Percentiles rank a stretch among this genome's conserved stretches.
phyloP scores from a whole-genome alignment of 2,888 invertebrate species.

The Cantharis flavilabris region DNA sequence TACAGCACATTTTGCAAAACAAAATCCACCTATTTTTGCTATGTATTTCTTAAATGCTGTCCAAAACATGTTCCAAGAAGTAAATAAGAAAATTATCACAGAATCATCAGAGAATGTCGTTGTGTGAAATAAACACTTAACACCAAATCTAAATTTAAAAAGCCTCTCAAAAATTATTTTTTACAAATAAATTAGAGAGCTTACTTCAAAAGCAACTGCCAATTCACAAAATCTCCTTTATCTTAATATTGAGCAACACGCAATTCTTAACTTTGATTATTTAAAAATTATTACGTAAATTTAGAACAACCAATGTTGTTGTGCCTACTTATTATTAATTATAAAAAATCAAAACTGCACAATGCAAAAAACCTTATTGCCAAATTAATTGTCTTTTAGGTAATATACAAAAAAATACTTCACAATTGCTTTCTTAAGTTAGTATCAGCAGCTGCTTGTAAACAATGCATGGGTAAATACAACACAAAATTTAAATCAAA shows the following conservation, averaged over 20 bases:
- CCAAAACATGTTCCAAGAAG: slow-evolving; percentile 20
- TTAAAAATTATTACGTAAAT: neutral
- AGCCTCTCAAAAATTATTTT: slow-evolving; percentile 27
- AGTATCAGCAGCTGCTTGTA: neutral
- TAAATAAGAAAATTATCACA: slow-evolving; percentile 26
- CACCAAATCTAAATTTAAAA: neutral
- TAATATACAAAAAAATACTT: neutral
- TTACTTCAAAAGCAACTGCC: slow-evolving; percentile 4
- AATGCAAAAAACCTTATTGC: neutral
- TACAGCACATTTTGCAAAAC: slow-evolving; percentile 12
- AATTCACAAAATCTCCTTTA: neutral
- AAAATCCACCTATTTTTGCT: slow-evolving; percentile 9
- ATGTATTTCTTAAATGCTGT: slow-evolving; percentile 18
- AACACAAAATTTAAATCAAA: neutral
- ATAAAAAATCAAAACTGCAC: neutral
- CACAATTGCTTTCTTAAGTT: neutral
- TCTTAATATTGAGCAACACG: neutral
- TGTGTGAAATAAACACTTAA: slow-evolving; percentile 16
- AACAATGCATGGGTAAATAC: neutral
- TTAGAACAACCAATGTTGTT: neutral
- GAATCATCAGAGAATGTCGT: slow-evolving; percentile 25
- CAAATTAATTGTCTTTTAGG: neutral
- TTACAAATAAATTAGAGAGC: slow-evolving; percentile 31
- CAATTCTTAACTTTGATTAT: neutral
- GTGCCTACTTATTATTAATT: neutral